Evolutionary conservation across 2,888 invertebrate genomes (phyloP).

Genomic region (Chaetogeoica ovagalla): DNA sequence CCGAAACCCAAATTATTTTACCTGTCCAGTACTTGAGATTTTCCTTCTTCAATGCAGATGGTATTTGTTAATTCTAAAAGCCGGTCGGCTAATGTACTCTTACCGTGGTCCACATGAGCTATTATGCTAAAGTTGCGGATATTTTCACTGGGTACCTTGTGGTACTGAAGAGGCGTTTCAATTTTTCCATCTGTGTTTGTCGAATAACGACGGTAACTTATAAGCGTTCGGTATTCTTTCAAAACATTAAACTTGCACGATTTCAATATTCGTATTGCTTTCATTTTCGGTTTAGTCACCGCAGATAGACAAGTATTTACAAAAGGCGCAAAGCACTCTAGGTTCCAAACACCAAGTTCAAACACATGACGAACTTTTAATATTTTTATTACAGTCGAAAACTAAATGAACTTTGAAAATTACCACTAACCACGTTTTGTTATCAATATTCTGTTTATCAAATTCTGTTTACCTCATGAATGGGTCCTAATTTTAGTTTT

Average conservation of each 20-base stretch:
- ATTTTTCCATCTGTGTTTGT: background rate
- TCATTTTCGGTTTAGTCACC: background rate
- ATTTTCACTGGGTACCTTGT: slow-evolving; percentile 55
- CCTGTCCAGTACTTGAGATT: slow-evolving; percentile 78
- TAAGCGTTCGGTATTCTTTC: background rate
- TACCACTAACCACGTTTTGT: too few relatives aligned
- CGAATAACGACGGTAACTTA: background rate
- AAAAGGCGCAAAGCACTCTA: too few relatives aligned
- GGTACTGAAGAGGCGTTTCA: slow-evolving; percentile 45
- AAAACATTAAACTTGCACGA: background rate
- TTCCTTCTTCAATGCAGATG: slow-evolving; percentile 68
- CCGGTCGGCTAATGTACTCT: slow-evolving; percentile 94
- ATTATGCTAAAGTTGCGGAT: slow-evolving; percentile 87
- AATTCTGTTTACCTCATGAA: too few relatives aligned
- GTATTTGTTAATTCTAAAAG: slow-evolving; percentile 90
- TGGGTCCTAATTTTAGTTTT: too few relatives aligned
- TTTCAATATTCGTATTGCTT: background rate
- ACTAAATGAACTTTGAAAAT: too few relatives aligned
- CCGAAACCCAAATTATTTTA: slow-evolving; percentile 56
- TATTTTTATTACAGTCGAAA: too few relatives aligned
- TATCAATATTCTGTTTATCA: too few relatives aligned
- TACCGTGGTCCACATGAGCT: slow-evolving; percentile 99
- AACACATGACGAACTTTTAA: too few relatives aligned
- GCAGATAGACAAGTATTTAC: too few relatives aligned
- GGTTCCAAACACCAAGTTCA: too few relatives aligned